Evolutionary conservation across 2,888 invertebrate species (phyloP).

Genomic region (Agriopis aurantiaria): DNA sequence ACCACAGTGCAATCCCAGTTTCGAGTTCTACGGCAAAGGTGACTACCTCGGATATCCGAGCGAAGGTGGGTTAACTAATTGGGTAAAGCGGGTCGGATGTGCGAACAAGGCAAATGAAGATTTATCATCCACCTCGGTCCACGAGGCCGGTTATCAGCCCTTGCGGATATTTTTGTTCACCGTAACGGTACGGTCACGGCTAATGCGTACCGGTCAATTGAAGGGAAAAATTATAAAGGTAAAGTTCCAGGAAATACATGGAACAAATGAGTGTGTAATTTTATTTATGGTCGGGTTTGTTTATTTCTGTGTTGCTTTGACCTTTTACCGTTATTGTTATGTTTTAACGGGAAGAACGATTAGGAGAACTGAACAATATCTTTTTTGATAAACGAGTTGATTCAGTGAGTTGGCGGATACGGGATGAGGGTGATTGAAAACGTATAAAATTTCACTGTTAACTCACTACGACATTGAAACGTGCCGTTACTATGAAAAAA

Average conservation of each 20-base stretch:
- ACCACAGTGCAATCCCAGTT: slow-evolving; percentile 53
- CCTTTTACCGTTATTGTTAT: slow-evolving; percentile 18
- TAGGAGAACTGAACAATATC: slow-evolving; percentile 1
- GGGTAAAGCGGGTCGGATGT: slow-evolving; percentile 79
- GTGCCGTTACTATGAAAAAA: too few species aligned
- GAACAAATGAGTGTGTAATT: slow-evolving; percentile 35
- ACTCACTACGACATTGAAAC: too few species aligned
- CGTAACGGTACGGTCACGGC: slow-evolving; percentile 36
- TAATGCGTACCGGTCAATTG: slow-evolving; percentile 46
- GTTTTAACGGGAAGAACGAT: slow-evolving; percentile 14
- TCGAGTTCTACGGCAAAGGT: slow-evolving; percentile 62
- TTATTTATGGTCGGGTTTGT: slow-evolving; percentile 30
- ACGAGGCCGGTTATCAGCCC: slow-evolving; percentile 55
- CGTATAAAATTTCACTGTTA: neutral
- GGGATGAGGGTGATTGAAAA: slow-evolving; percentile 5
- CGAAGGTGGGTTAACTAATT: slow-evolving; percentile 74
- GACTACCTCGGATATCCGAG: slow-evolving; percentile 77
- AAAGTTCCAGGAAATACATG: slow-evolving; percentile 30
- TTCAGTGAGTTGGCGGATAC: neutral
- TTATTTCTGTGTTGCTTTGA: slow-evolving; percentile 22
- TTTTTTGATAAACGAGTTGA: neutral
- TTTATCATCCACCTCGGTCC: slow-evolving; percentile 77
- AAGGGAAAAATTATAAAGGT: slow-evolving; percentile 45
- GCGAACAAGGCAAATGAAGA: slow-evolving; percentile 84
- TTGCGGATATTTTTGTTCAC: slow-evolving; percentile 50